A percentile compares a stretch with the other conserved stretches of the same genome.
phyloP scores from a whole-genome alignment of 2,888 invertebrate genomes.

The Leptinotarsa rubiginosa region DNA sequence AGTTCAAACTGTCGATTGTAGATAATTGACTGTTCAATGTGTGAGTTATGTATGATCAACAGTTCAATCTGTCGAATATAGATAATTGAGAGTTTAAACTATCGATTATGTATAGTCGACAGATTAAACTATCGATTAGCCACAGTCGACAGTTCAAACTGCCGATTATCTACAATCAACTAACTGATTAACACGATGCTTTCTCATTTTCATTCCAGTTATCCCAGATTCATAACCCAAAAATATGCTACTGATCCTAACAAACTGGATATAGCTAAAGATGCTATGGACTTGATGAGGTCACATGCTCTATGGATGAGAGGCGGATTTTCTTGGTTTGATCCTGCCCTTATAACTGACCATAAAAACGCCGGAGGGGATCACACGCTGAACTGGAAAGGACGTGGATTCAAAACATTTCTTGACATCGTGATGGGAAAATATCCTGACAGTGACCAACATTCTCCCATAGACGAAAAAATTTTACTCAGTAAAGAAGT shows the following conservation, averaged over 20 bases:
- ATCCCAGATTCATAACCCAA: not conserved
- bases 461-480: conserved; percentile 51
- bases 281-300: not conserved
- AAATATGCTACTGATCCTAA: not conserved
- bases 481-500: conserved; percentile 53
- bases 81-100: too few relatives aligned
- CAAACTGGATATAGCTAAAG: not conserved
- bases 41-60: too few relatives aligned
- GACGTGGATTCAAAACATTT: conserved; percentile 74
- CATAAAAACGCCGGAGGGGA: conserved; percentile 78
- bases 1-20: too few relatives aligned
- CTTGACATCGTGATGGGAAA: conserved; percentile 72
- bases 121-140: too few relatives aligned
- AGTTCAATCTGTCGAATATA: too few relatives aligned
- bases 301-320: not conserved
- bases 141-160: too few relatives aligned
- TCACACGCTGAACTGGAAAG: conserved; percentile 76
- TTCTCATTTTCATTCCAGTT: not conserved
- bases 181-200: not conserved
- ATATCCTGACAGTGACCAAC: conserved; percentile 45
- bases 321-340: conserved; percentile 71
- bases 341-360: conserved; percentile 75
- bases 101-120: too few relatives aligned
- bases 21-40: too few relatives aligned
- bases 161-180: too few relatives aligned